phyloP scores from a whole-genome alignment of 2,888 invertebrate genomes.

The Tiphia femorata region DNA sequence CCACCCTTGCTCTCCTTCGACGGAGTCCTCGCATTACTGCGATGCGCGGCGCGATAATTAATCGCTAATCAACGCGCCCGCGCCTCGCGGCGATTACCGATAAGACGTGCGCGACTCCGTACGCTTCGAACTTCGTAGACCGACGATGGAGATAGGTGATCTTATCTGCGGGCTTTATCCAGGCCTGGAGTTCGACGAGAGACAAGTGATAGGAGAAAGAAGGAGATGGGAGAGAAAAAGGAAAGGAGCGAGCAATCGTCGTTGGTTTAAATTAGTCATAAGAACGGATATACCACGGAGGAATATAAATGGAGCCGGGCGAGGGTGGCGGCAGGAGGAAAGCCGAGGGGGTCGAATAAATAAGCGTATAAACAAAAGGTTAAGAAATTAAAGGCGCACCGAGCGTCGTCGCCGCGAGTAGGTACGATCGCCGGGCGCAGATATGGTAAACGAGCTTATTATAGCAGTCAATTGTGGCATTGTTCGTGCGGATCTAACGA shows the following conservation, averaged over 20 bases:
- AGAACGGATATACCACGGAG: too few species aligned
- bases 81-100: not conserved
- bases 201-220: not conserved
- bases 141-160: constrained; percentile 8
- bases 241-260: too few species aligned
- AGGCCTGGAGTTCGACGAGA: constrained; percentile 11
- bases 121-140: too few species aligned
- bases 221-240: not conserved
- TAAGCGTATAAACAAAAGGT: too few species aligned
- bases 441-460: constrained; percentile 40
- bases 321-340: too few species aligned
- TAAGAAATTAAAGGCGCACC: too few species aligned
- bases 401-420: constrained; percentile 9
- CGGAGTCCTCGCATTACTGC: too few species aligned
- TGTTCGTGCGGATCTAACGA: constrained; percentile 41
- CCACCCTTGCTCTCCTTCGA: too few species aligned
- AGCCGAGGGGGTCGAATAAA: constrained; percentile 15
- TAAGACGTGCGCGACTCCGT: not conserved
- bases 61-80: not conserved
- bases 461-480: constrained; percentile 38
- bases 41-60: too few species aligned
- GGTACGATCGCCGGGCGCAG: constrained; percentile 15
- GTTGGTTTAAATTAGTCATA: too few species aligned
- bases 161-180: too few species aligned
- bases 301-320: too few species aligned